A percentile compares a stretch with the other conserved stretches of the same genome.
These are phyloP conservation scores for Chionomys nivalis DNA, from an alignment of 2,113 vertebrate species.

Conservation along the genomic window DNA sequence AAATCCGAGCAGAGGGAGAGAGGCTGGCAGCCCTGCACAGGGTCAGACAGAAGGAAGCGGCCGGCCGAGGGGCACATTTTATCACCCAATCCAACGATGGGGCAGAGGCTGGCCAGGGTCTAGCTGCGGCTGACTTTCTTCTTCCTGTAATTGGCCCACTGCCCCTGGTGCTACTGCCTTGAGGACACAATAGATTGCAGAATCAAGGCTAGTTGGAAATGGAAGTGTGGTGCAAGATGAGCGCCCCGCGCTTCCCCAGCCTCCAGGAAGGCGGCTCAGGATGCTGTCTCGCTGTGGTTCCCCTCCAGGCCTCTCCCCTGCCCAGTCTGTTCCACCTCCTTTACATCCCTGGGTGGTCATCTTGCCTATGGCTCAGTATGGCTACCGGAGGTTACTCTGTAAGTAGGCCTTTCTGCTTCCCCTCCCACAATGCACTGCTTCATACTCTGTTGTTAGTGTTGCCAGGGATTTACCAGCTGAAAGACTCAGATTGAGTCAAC, in stretches of 20 bases:
- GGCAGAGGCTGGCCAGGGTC: neutral
- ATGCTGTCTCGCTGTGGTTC: neutral
- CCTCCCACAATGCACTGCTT: neutral
- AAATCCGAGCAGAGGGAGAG: conserved; percentile 5
- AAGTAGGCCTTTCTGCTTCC: neutral
- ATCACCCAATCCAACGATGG: neutral
- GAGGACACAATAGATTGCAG: neutral
- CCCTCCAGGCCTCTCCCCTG: neutral
- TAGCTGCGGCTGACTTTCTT: neutral
- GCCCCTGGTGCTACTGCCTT: neutral
- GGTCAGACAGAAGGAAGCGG: neutral
- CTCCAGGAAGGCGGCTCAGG: neutral
- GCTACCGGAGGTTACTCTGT: neutral
- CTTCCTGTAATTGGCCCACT: neutral
- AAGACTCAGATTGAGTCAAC: neutral
- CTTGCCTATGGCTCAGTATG: neutral
- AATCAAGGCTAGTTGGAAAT: neutral
- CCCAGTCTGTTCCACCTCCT: neutral
- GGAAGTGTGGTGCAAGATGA: neutral
- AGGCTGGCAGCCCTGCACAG: neutral
- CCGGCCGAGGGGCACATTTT: neutral
- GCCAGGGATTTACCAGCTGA: conserved; percentile 18
- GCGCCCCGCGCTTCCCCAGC: neutral
- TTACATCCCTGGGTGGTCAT: neutral
- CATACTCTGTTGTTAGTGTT: neutral